A percentile compares a stretch with the other conserved stretches of the same genome.
These are phyloP conservation scores for Mellilla xanthometata DNA, from an alignment of 2,888 invertebrate species.

Conservation along the genomic window DNA sequence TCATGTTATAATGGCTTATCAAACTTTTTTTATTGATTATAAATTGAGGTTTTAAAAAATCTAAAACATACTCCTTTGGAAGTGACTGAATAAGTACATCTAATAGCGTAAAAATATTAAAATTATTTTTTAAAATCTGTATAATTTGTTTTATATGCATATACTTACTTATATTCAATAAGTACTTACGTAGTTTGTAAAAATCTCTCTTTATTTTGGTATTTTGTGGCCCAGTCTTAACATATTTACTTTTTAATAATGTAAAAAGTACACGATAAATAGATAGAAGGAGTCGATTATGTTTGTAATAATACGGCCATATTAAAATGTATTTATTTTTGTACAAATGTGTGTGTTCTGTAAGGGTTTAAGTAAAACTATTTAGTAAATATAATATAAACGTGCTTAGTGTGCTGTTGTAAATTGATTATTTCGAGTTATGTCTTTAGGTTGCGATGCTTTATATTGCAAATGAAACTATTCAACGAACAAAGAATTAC, in stretches of 20 bases:
- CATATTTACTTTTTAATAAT: constrained; percentile 15
- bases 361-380: constrained; percentile 33
- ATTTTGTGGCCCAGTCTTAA: constrained; percentile 29
- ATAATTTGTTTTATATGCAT: no score
- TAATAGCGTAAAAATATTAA: no score
- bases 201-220: constrained; percentile 18
- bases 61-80: no score
- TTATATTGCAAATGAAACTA: constrained; percentile 37
- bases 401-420: constrained; percentile 33
- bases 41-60: no score
- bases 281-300: constrained; percentile 27
- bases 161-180: not conserved
- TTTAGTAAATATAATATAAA: constrained; percentile 28
- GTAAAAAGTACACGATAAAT: constrained; percentile 26
- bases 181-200: constrained; percentile 12
- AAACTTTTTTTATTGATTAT: no score
- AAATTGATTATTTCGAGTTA: constrained; percentile 34
- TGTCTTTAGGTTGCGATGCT: constrained; percentile 40
- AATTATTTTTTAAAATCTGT: no score
- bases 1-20: no score
- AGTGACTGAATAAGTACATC: no score
- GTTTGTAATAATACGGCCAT: constrained; percentile 29
- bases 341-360: constrained; percentile 36
- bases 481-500: constrained; percentile 63
- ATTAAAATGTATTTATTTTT: constrained; percentile 35